Evolutionary conservation across 2,888 invertebrate genomes (phyloP).

Genomic region (Drosophila atripex): DNA sequence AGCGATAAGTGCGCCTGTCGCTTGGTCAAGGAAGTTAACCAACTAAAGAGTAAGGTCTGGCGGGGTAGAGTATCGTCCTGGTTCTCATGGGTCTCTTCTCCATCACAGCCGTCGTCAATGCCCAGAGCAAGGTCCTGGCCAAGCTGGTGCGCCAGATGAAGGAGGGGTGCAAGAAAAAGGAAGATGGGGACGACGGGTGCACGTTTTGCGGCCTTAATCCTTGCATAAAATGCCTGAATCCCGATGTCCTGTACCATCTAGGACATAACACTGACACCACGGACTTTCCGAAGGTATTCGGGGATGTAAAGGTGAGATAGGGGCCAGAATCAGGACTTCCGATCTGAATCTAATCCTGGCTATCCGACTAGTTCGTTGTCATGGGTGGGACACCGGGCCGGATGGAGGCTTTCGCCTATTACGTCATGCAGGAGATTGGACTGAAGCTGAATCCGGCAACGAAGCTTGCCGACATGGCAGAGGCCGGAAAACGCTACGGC

Average conservation of each 20-base stretch:
- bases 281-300: slow-evolving; percentile 95
- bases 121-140: slow-evolving; percentile 55
- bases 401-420: slow-evolving; percentile 95
- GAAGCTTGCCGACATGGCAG: slow-evolving; percentile 92
- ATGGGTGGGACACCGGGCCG: slow-evolving; percentile 97
- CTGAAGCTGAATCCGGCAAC: slow-evolving; percentile 94
- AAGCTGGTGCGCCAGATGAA: slow-evolving; percentile 46
- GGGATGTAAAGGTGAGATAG: slow-evolving; percentile 94
- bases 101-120: slow-evolving; percentile 46
- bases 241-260: slow-evolving; percentile 95
- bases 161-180: slow-evolving; percentile 28
- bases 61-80: not conserved
- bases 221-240: slow-evolving; percentile 92
- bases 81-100: not conserved
- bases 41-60: slow-evolving; percentile 24
- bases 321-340: not conserved
- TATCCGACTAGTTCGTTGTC: slow-evolving; percentile 91
- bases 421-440: slow-evolving; percentile 93
- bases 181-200: slow-evolving; percentile 7
- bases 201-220: slow-evolving; percentile 85
- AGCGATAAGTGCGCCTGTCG: slow-evolving; percentile 15
- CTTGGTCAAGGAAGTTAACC: slow-evolving; percentile 26
- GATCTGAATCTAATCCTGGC: not conserved
- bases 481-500: slow-evolving; percentile 94
- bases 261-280: slow-evolving; percentile 92